Conservation (phyloP, 2,113 vertebrate genomes). For the Mormoops blainvillei region DNA sequence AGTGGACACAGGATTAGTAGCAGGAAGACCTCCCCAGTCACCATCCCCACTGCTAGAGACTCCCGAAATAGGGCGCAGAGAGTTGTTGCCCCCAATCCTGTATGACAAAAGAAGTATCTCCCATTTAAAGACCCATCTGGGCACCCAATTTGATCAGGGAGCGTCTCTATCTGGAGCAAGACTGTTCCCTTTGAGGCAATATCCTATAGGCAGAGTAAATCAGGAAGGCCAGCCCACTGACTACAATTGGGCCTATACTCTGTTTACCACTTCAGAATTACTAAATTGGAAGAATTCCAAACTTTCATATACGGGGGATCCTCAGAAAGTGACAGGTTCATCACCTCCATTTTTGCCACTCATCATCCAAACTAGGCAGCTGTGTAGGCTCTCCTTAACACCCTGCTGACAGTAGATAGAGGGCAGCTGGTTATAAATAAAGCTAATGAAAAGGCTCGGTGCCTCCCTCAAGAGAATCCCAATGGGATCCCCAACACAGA, state of each 20-base stretch:
- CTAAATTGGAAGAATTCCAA: background rate
- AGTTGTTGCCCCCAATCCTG: background rate
- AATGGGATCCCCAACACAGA: background rate
- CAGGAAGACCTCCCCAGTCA: background rate
- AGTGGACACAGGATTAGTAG: background rate
- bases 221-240: background rate
- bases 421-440: background rate
- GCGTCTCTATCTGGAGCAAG: background rate
- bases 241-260: background rate
- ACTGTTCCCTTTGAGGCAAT: background rate
- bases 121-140: background rate
- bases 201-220: background rate
- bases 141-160: background rate
- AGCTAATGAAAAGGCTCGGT: background rate
- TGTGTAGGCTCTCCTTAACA: background rate
- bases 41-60: background rate
- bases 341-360: background rate
- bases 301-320: background rate
- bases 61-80: background rate
- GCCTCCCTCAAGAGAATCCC: background rate
- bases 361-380: background rate
- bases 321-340: background rate
- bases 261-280: background rate
- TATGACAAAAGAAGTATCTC: background rate
- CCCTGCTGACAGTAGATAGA: background rate